Percentiles rank a stretch among this genome's conserved stretches.
These are phyloP conservation scores for Lepidonotus clava DNA, from an alignment of 2,888 invertebrate genomes.

Conservation along the genomic window DNA sequence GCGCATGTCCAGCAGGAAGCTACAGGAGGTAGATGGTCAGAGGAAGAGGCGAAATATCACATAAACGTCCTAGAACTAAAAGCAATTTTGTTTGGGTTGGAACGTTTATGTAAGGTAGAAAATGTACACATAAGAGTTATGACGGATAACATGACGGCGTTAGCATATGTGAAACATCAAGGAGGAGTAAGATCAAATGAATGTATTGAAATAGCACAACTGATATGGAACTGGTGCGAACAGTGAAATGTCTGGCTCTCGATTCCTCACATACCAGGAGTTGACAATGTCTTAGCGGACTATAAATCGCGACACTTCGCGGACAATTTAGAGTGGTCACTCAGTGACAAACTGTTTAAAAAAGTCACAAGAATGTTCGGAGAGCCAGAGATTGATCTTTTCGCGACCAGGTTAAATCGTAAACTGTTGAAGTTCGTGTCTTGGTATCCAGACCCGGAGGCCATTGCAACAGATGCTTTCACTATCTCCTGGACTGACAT, in stretches of 20 bases:
- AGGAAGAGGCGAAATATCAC: neutral
- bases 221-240: neutral
- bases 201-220: neutral
- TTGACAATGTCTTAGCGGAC: too few relatives aligned
- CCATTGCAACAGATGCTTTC: neutral
- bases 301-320: neutral
- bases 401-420: neutral
- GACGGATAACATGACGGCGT: too few relatives aligned
- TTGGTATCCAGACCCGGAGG: neutral
- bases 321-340: neutral
- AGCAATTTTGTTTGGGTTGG: neutral
- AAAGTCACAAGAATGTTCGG: neutral
- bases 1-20: neutral
- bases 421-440: neutral
- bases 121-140: too few relatives aligned
- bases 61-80: neutral
- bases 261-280: neutral
- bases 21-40: neutral
- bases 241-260: neutral
- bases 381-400: neutral
- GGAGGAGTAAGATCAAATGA: neutral
- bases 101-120: too few relatives aligned
- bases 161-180: too few relatives aligned
- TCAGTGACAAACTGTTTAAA: neutral
- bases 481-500: neutral